Evolutionary conservation across 2,888 invertebrate species (phyloP).

Genomic region (Agapostemon virescens): DNA sequence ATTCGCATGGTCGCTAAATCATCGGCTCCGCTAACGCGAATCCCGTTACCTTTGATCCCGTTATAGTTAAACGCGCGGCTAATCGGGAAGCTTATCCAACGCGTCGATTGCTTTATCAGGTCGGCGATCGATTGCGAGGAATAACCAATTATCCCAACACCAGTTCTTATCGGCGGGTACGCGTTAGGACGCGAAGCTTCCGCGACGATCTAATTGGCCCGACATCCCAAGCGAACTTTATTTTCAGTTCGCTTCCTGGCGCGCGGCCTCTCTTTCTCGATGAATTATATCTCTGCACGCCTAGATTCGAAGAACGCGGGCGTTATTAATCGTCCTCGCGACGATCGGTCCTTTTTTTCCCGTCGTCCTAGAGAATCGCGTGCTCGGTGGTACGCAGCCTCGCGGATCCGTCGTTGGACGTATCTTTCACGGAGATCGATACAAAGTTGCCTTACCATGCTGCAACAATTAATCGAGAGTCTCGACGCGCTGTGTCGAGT

Average conservation of each 20-base stretch:
- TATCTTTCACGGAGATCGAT: slow-evolving; percentile 26
- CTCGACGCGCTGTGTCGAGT: not conserved
- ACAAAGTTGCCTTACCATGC: not conserved
- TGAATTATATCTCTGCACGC: slow-evolving; percentile 36
- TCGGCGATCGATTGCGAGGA: slow-evolving; percentile 56
- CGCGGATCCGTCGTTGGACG: slow-evolving; percentile 27
- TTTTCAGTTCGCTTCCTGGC: slow-evolving; percentile 14
- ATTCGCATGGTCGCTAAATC: not conserved
- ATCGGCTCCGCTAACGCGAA: slow-evolving; percentile 21
- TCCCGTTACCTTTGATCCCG: slow-evolving; percentile 59
- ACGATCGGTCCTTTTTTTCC: slow-evolving; percentile 8
- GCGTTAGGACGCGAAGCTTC: slow-evolving; percentile 31
- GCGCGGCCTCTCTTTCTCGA: not conserved
- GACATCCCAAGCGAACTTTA: slow-evolving; percentile 32
- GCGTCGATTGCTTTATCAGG: slow-evolving; percentile 46
- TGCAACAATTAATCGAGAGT: slow-evolving; percentile 18
- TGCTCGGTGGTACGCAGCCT: not conserved
- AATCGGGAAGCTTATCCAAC: slow-evolving; percentile 43
- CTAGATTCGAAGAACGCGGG: slow-evolving; percentile 18
- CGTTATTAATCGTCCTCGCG: slow-evolving; percentile 40
- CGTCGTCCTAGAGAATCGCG: not conserved
- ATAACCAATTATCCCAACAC: slow-evolving; percentile 61
- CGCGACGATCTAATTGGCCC: slow-evolving; percentile 46
- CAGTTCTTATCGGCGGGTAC: slow-evolving; percentile 41
- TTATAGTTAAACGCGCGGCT: slow-evolving; percentile 57